Base-by-base conservation (phyloP, 2,797 vertebrate genomes). In the Neosilurus mollespiculum region DNA sequence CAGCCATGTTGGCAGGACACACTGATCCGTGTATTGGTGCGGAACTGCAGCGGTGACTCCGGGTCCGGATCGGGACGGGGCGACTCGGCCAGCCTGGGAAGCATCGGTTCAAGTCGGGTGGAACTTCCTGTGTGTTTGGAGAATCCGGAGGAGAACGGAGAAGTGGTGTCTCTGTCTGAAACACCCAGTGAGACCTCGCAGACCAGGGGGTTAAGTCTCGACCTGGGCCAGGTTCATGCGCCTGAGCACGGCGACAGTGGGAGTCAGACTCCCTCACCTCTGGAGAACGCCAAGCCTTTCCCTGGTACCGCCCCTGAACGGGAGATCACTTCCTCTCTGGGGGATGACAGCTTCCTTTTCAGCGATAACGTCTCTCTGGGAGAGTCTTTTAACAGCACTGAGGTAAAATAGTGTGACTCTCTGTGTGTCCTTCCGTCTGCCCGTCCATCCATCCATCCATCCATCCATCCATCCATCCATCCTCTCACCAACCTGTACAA, bases 1-100 rank as follows among this genome's bases (percentile, higher is more conserved):
- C 98, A 99, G 92, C 92, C 95, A 85, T 97, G 96, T 87, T 99
- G 98, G 98, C 98, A 99, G 92, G 97, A 99, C 90, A 97, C 97
- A 2, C 93, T 99, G 58, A 92, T 97, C 87, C 95, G 94, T 2
- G 93, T 99, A 0, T 96, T 96, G 83, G 88, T 98, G 79, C 96
- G 96, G 88, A 82, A 54, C 66, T 93, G 89, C 73, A 88, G 90
- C 4, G 77, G 91, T 78, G 92, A 79, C 51, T 65, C 70, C 2
- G 91, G 95, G 51, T 92, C 90, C 9, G 53, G 83, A 78, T 87
- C 89, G 71, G 92, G 81, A 1, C 88, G 85, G 3, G 81, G 88
- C 0, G 93, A 94, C 86, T 87, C 90, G 0, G 80, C 90, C 89
- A 94, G 94, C 88, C 87, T 92, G 58, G 93, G 92, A 73, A 94